These are phyloP conservation scores for Agrilus mali DNA, from an alignment of 2,888 invertebrate genomes.

Conservation along the genomic window DNA sequence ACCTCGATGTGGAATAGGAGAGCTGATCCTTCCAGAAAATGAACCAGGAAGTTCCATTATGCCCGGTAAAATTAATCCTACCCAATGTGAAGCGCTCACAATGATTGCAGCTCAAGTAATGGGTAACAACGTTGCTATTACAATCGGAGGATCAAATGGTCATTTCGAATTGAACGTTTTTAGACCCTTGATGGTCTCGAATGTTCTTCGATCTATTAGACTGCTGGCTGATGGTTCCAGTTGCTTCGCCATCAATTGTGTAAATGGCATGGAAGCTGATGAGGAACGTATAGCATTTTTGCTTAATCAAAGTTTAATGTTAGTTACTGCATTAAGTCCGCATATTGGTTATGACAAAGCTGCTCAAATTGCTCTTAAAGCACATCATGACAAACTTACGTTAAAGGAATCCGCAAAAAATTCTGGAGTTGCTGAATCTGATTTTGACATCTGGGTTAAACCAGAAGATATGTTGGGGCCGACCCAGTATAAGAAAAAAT, in stretches of 20 bases:
- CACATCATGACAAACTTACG: conserved; percentile 39
- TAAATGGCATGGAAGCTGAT: conserved; percentile 34
- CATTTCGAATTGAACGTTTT: conserved; percentile 95
- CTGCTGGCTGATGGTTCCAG: conserved; percentile 63
- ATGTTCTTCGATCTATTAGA: conserved; percentile 73
- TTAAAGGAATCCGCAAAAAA: too few relatives aligned
- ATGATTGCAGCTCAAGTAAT: conserved; percentile 91
- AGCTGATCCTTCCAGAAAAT: conserved; percentile 82
- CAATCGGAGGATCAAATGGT: conserved; percentile 78
- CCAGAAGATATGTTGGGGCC: too few relatives aligned
- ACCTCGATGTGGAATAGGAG: conserved; percentile 82
- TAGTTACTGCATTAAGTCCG: conserved; percentile 89
- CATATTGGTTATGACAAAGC: conserved; percentile 95
- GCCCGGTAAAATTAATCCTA: conserved; percentile 95
- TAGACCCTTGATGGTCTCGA: conserved; percentile 83
- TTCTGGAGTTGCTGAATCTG: too few relatives aligned
- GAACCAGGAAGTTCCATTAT: conserved; percentile 94
- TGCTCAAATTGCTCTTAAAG: conserved; percentile 84
- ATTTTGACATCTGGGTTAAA: too few relatives aligned
- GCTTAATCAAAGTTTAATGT: conserved; percentile 67
- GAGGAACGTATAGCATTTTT: conserved; percentile 35
- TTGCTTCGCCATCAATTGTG: conserved; percentile 50
- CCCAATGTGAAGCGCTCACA: conserved; percentile 88
- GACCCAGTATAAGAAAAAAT: too few relatives aligned
- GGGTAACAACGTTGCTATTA: conserved; percentile 86